phyloP scores from a whole-genome alignment of 2,113 vertebrate genomes.

The Marmota monax region DNA sequence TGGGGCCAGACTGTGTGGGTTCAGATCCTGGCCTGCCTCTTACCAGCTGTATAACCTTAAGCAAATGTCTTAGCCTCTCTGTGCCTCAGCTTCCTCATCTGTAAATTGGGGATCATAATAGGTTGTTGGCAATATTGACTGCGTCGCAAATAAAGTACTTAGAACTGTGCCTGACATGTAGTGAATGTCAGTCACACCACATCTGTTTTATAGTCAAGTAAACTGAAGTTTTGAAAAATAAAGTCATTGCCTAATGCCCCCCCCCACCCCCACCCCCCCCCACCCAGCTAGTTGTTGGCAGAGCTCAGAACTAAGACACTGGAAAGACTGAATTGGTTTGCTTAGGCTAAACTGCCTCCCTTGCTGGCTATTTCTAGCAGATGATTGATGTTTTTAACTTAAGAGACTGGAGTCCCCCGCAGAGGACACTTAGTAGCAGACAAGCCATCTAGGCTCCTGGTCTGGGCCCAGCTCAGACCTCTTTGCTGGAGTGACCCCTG shows the following conservation, averaged over 20 bases:
- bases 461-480: neutral
- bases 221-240: constrained; percentile 8
- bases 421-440: neutral
- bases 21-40: neutral
- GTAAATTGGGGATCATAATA: neutral
- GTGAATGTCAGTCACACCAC: neutral
- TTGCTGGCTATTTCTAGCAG: constrained; percentile 2
- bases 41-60: neutral
- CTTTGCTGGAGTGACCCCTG: neutral
- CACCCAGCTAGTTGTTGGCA: neutral
- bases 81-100: neutral
- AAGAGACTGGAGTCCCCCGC: neutral
- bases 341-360: neutral
- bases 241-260: neutral
- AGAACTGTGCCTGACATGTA: neutral
- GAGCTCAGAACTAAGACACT: neutral
- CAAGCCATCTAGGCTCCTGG: neutral
- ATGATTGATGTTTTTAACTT: neutral
- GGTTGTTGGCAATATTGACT: neutral
- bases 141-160: neutral
- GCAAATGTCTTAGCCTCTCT: neutral
- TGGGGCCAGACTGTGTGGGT: neutral
- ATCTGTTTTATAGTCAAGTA: neutral
- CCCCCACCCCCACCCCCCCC: no score
- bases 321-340: neutral